Evolutionary conservation across 2,113 vertebrate genomes (phyloP), one percentile per base, ranked within the genome.

Genomic region (Eonycteris spelaea): DNA sequence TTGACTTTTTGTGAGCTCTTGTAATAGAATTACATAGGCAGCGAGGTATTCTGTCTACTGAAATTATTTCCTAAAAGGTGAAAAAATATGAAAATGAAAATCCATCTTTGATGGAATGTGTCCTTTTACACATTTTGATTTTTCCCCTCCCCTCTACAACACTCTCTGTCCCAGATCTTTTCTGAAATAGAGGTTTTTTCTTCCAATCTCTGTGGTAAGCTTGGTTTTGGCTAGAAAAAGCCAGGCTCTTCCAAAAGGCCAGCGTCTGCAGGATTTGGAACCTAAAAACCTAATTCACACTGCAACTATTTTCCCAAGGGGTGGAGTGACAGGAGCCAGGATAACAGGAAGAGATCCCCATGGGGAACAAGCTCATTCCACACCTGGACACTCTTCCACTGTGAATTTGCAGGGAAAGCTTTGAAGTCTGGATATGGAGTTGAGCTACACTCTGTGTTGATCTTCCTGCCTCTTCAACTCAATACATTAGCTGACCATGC

Each of bases 291-390:
- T 18, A 77, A 43, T 90, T 96, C 33, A 12, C 55, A 15, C 26
- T 87, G 43, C 75, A 94, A 12, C 68, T 86, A 40, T 95, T 95
- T 96, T 71, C 84, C 77, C 85, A 83, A 79, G 21, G 59, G 61
- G 12, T 13, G 1, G 51, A 84, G 70, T 57, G 75, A 40, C 6
- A 51, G 74, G 43, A 78, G 30, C 43, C 68, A 55, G 57, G 63
- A 59, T 86, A 91, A 74, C 86, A 96, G 78, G 73, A 94, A 88
- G 73, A 18, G 59, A 45, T 79, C n/a, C 13, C 38, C 78, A 5
- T 19, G 91, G 75, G 74, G 48, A 74, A 19, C 10, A 33, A 61
- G 26, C 40, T 95, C 65, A 19, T 51, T 67, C 14, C 30, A 85
- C 73, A 90, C 70, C 63, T 94, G 95, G 90, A 35, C 8, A 38